A percentile compares a stretch with the other conserved stretches of the same genome.
These are phyloP conservation scores for Sebastes paucispinis DNA, from an alignment of 2,797 vertebrate genomes.

Conservation along the genomic window DNA sequence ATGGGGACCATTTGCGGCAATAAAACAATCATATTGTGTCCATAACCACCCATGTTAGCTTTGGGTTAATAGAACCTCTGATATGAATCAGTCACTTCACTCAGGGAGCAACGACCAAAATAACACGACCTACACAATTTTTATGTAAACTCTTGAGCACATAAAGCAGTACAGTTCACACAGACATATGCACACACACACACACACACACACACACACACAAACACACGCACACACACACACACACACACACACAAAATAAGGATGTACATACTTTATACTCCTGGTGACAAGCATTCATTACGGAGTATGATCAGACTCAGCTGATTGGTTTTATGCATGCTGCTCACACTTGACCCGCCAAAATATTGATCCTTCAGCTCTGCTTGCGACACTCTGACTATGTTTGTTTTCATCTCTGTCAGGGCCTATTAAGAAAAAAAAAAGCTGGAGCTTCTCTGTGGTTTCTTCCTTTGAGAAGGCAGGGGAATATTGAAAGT, in stretches of 20 bases:
- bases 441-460: constrained; percentile 34
- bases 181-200: neutral
- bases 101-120: too few species aligned
- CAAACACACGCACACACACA: neutral
- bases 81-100: too few species aligned
- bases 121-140: neutral
- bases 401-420: constrained; percentile 56
- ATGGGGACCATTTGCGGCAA: too few species aligned
- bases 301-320: neutral
- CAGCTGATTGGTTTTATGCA: constrained; percentile 1
- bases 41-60: too few species aligned
- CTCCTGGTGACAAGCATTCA: neutral
- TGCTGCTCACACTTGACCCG: constrained; percentile 30
- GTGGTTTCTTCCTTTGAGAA: constrained; percentile 41
- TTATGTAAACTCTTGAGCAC: neutral
- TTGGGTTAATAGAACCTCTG: too few species aligned
- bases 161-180: neutral
- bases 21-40: too few species aligned
- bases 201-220: neutral
- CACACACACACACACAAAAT: neutral
- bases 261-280: neutral
- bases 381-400: constrained; percentile 23
- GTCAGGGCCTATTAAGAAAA: constrained; percentile 38
- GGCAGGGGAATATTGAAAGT: constrained; percentile 44
- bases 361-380: constrained; percentile 35